Evolutionary conservation across 2,113 vertebrate species (phyloP), one percentile per base, ranked within the genome.

Genomic region (Stegastes partitus): DNA sequence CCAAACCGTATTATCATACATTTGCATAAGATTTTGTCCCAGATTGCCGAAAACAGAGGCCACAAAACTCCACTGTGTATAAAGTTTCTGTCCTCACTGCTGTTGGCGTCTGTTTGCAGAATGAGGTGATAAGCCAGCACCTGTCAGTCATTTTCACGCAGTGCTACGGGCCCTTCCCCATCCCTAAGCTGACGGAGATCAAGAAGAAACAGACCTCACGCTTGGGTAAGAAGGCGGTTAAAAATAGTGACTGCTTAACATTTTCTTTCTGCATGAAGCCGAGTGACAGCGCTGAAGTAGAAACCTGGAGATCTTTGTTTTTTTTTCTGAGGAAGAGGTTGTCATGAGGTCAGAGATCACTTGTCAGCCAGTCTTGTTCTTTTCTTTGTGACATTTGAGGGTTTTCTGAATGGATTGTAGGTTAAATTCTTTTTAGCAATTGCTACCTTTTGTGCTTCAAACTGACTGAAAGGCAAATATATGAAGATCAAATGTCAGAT

Each of bases 141-240:
- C 91, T 96, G 84, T 93, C 95, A 3, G 94, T 94, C 57, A 95
- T 96, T 56, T 95, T 96, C 88, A 95, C 94, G 1, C 93, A 94
- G 74, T 96, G 95, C 80, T 96, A 96, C 3, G 95, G 95, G 15
- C 95, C 95, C 11, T 95, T 95, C 74, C 95, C 95, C 76, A 94
- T 95, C 83, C 95, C 95, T 3, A 93, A 93, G 73, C 92, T 96
- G 82, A 94, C 91, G 0, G 95, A 96, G 83, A 89, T 93, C 78
- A 95, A 94, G 91, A 95, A 55, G 89, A 94, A 93, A 49, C 92
- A 94, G 89, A 91, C 87, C 28, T 94, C 95, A 1, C 92, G 93
- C 64, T 83, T 95, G 73, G 93, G 94, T 95, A 75, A 88, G 92
- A 87, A 26, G 25, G 56, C 8, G 8, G 0, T 37, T 31, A 59